Evolutionary conservation across 2,888 invertebrate genomes (phyloP), one percentile per base, ranked within the genome.

Genomic region (Pinctada fucata): DNA sequence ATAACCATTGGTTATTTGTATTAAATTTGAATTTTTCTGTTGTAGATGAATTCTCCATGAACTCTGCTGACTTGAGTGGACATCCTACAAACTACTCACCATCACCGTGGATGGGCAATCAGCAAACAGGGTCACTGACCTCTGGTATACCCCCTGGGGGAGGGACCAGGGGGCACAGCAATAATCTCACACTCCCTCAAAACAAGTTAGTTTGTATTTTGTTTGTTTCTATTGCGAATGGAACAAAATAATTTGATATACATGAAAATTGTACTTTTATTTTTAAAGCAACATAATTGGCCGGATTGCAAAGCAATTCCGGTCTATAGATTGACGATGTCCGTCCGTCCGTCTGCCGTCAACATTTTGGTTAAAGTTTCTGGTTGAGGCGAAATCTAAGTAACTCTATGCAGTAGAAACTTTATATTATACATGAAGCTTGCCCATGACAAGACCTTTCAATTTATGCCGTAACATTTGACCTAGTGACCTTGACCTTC

Each of bases 21-120:
- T 31, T 31, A 31, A 31, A 31, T 31, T 31, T 31, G 31, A 31
- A 31, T 31, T 31, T 31, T 31, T 31, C 31, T 31, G 31, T 84
- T 85, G 8, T 84, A 89, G 89, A 88, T 85, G 88, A 90, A 71
- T 89, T 86, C 81, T 79, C 82, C 49, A 80, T 88, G 82, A 85
- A 83, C 79, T 83, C 87, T 79, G 86, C 84, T 70, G 89, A 88
- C 64, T 76, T 82, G 72, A 83, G 79, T 70, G 84, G 84, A 74
- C 82, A 81, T 72, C 82, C 76, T 75, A 64, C 80, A 52, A 80
- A 78, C 68, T 80, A 80, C 58, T 66, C 76, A 51, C 79, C 79
- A 45, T 75, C 78, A 73, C 86, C 85, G 69, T 87, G 87, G 87
- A 82, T 81, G 75, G 83, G 82, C 66, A 72, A 74, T 67, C 66